Percentiles rank a stretch among this genome's conserved stretches.
phyloP scores from a whole-genome alignment of 2,888 invertebrate species.

The Entomobrya proxima region DNA sequence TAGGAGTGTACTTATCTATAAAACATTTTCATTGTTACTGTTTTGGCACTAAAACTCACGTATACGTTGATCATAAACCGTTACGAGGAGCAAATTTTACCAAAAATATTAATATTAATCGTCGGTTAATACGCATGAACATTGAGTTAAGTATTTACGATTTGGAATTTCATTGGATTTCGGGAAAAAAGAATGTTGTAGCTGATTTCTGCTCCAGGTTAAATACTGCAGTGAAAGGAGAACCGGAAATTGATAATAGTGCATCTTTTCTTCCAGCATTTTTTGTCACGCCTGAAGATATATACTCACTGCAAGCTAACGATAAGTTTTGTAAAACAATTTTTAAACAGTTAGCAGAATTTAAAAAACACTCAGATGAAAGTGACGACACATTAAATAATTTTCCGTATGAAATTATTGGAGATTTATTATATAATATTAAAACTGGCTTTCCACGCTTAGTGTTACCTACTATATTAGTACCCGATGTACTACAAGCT shows the following conservation, averaged over 20 bases:
- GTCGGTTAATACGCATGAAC: no score
- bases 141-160: no score
- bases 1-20: not conserved
- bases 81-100: not conserved
- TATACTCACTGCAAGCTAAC: no score
- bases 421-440: not conserved
- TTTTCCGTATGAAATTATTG: not conserved
- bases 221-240: not conserved
- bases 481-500: not conserved
- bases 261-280: no score
- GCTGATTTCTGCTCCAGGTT: no score
- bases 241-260: no score
- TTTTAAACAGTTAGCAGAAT: no score
- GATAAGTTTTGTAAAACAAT: no score
- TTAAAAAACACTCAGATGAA: not conserved
- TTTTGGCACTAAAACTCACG: not conserved
- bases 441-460: not conserved
- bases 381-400: not conserved
- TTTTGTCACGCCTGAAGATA: no score
- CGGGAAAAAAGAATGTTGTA: no score
- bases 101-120: not conserved
- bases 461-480: not conserved
- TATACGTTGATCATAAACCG: not conserved
- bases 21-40: not conserved
- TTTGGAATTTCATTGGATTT: no score